phyloP scores from a whole-genome alignment of 2,888 invertebrate species.

The Drosophila merina region DNA sequence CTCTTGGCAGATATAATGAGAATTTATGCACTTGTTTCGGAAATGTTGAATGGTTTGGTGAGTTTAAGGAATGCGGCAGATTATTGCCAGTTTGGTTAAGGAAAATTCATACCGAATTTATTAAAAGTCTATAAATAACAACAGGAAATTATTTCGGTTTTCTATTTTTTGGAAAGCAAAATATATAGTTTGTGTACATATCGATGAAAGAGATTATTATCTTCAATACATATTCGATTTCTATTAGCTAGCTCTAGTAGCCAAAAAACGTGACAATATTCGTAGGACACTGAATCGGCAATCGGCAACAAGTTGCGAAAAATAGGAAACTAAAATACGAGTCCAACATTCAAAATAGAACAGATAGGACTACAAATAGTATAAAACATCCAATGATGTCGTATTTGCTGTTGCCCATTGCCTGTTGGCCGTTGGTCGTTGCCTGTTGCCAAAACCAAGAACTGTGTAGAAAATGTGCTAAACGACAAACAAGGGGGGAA shows the following conservation, averaged over 20 bases:
- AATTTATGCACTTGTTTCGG: slow-evolving; percentile 20
- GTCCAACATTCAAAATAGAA: slow-evolving; percentile 9
- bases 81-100: slow-evolving; percentile 1
- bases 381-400: not conserved
- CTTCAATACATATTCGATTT: not conserved
- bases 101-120: slow-evolving; percentile 7
- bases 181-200: not conserved
- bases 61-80: slow-evolving; percentile 24
- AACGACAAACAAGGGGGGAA: slow-evolving; percentile 59
- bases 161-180: slow-evolving; percentile 2
- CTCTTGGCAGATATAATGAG: slow-evolving; percentile 22
- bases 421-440: not conserved
- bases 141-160: slow-evolving; percentile 5
- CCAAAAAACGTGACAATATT: slow-evolving; percentile 49
- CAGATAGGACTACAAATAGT: slow-evolving; percentile 5
- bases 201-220: not conserved
- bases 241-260: slow-evolving; percentile 1
- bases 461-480: slow-evolving; percentile 57
- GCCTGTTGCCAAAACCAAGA: slow-evolving; percentile 24
- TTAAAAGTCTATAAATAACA: not conserved
- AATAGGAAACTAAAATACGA: slow-evolving; percentile 26
- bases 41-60: slow-evolving; percentile 11
- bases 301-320: slow-evolving; percentile 68
- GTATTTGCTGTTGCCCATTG: slow-evolving; percentile 8
- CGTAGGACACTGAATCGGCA: slow-evolving; percentile 42